phyloP scores from a whole-genome alignment of 1,140 invertebrate species.

The Formica exsecta region DNA sequence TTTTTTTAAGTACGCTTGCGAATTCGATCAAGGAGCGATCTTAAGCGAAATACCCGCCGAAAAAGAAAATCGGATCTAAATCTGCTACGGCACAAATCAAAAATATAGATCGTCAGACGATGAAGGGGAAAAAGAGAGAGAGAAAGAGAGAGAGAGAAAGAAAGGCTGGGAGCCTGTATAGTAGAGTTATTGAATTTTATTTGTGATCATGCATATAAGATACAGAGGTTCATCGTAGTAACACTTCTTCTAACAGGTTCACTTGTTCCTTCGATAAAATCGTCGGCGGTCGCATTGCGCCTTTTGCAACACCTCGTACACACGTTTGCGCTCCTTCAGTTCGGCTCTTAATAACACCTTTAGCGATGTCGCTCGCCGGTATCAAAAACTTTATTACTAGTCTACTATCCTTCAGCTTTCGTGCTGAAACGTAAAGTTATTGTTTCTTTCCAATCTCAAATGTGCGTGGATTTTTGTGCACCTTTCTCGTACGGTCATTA shows the following conservation, averaged over 20 bases:
- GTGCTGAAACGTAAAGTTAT: not conserved
- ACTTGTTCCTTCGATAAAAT: constrained; percentile 80
- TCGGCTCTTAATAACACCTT: constrained; percentile 75
- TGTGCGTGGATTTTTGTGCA: not conserved
- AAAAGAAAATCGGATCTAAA: not conserved
- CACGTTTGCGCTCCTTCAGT: constrained; percentile 53
- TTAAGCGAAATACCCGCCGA: constrained; percentile 58
- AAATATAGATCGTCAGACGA: constrained; percentile 58
- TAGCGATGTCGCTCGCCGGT: constrained; percentile 35
- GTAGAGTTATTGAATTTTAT: constrained; percentile 79
- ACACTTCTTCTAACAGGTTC: constrained; percentile 83
- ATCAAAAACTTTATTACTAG: constrained; percentile 6
- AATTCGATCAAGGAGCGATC: constrained; percentile 28
- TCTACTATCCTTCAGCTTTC: not conserved
- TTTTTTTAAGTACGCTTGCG: constrained; percentile 38
- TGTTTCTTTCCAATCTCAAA: constrained; percentile 12
- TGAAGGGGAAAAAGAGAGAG: not conserved
- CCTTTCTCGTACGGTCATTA: not conserved
- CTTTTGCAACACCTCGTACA: constrained; percentile 76
- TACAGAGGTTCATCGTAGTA: constrained; percentile 80
- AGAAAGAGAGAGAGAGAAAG: constrained; percentile 26
- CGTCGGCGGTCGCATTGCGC: constrained; percentile 76
- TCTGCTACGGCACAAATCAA: constrained; percentile 4
- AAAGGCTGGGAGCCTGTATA: constrained; percentile 73
- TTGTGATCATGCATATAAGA: constrained; percentile 80